Evolutionary conservation across 2,113 vertebrate genomes (phyloP).

Genomic region (Sapajus apella): DNA sequence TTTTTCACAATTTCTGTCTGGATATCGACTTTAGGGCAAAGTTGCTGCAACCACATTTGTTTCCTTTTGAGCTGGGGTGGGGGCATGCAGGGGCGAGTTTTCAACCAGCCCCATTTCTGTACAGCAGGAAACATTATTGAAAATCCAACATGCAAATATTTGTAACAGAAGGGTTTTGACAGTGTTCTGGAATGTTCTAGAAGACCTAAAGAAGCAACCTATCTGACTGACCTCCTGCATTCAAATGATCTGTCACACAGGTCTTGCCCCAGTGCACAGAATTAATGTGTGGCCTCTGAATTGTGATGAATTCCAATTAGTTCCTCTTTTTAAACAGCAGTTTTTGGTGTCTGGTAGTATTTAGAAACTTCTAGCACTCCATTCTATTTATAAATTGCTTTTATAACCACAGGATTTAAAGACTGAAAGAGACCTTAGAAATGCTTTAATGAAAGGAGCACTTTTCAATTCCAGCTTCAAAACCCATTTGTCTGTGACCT

Average conservation of each 20-base stretch:
- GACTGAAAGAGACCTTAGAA: conserved; percentile 48
- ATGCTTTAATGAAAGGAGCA: neutral
- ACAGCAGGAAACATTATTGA: neutral
- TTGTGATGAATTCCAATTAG: conserved; percentile 39
- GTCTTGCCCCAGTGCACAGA: conserved; percentile 1
- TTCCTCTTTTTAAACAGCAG: conserved; percentile 46
- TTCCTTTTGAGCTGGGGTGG: neutral
- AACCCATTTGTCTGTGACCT: conserved; percentile 31
- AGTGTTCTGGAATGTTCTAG: conserved; percentile 23
- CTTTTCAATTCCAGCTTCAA: conserved; percentile 20
- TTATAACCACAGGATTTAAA: conserved; percentile 50
- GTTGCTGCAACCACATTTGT: neutral
- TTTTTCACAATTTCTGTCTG: neutral
- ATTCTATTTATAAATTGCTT: conserved; percentile 61
- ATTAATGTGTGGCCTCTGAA: conserved; percentile 1
- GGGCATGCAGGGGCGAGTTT: neutral
- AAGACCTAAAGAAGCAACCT: neutral
- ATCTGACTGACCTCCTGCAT: neutral
- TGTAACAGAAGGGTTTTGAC: neutral
- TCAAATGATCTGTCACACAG: neutral
- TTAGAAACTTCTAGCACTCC: conserved; percentile 54
- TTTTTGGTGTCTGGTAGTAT: conserved; percentile 40
- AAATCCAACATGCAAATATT: neutral
- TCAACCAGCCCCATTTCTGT: neutral
- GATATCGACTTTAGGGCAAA: neutral